Conservation (phyloP, 2,888 invertebrate genomes). For the Salpingus planirostris region DNA sequence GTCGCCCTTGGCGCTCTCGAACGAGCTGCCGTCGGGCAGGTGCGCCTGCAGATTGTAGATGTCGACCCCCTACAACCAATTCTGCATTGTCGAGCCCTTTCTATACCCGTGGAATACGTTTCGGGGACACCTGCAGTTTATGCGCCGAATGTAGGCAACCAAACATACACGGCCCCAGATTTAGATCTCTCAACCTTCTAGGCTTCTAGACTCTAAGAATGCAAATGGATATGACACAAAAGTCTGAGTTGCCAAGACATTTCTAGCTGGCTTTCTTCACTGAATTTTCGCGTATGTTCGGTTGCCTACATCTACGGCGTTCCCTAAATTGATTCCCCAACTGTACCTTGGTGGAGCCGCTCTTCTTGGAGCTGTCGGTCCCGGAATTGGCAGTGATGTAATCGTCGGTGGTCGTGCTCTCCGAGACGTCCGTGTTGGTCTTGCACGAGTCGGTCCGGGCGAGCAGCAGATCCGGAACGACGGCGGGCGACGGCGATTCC, state of each 20-base stretch:
- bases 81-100: slow-evolving; percentile 6
- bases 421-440: slow-evolving; percentile 72
- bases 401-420: slow-evolving; percentile 80
- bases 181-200: too few relatives aligned
- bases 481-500: slow-evolving; percentile 36
- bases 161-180: too few relatives aligned
- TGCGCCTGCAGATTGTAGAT: slow-evolving; percentile 18
- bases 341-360: slow-evolving; percentile 53
- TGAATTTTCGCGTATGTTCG: too few relatives aligned
- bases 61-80: slow-evolving; percentile 20
- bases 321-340: too few relatives aligned
- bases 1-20: slow-evolving; percentile 76
- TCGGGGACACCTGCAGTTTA: slow-evolving; percentile 45
- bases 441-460: slow-evolving; percentile 65
- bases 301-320: too few relatives aligned
- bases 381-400: slow-evolving; percentile 78
- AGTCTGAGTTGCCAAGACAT: too few relatives aligned
- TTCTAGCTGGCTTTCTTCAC: too few relatives aligned
- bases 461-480: slow-evolving; percentile 45
- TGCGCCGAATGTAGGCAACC: too few relatives aligned
- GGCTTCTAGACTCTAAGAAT: too few relatives aligned
- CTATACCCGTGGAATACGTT: not conserved
- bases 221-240: too few relatives aligned
- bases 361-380: slow-evolving; percentile 56
- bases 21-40: slow-evolving; percentile 71